Base-by-base conservation (phyloP, 2,113 vertebrate species). In the Antidorcas marsupialis region DNA sequence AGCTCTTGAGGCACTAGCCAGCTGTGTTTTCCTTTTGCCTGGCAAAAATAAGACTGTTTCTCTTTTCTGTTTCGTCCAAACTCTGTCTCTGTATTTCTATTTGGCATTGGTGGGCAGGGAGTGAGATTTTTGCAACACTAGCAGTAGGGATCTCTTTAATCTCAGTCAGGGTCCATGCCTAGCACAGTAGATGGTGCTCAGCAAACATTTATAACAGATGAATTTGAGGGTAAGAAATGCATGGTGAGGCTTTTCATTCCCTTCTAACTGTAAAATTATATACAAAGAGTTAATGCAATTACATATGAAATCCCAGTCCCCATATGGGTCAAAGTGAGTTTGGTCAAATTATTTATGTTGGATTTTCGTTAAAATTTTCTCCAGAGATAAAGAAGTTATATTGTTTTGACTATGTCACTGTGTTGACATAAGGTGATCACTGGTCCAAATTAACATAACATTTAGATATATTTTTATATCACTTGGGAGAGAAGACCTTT, bases 141-240 rank as follows among this genome's bases (percentile, higher is more conserved):
- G 5, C 36, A 16, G 3, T 5, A 28, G 1, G 2, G 8, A 78
- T 5, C 9, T 52, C 33, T 59, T 78, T 19, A 47, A 3, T 3
- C 14, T 76, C 8, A 2, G 7, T 67, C 8, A 2, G 6, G 33
- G 4, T 3, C 25, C 30, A 43, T 6, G n/a, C 12, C 7, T 27
- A 50, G 5, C 15, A 57, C 7, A 30, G 28, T 8, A 87, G 6
- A 57, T 2, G 1, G 9, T 59, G 1, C 36, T 74, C 74, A 89
- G 43, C 3, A 76, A 64, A 52, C 10, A 7, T 45, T 84, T 86
- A 28, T 45, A 52, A 25, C 2, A 28, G n/a, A 95, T 53, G 71
- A 39, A 36, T 71, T 7, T 93, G 53, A 74, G 17, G 59, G 5
- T 23, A 57, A 82, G 11, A 82, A 47, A 11, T 64, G 4, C 14